Conservation (phyloP, 2,797 vertebrate species). For the Rhabdomys pumilio region DNA sequence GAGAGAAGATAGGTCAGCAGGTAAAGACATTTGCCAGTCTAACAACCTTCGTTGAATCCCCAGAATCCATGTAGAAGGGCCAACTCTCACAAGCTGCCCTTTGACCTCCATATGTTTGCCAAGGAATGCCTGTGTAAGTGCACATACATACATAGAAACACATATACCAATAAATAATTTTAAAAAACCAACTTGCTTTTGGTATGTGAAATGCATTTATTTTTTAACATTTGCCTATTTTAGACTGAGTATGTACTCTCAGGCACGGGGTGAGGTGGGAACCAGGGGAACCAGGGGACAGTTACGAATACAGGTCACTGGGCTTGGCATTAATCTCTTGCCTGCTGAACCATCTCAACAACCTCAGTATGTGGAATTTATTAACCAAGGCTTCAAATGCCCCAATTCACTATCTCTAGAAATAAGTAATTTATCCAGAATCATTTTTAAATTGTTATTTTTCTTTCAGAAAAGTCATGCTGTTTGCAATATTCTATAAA, state of each 20-base stretch:
- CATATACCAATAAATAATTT: background rate
- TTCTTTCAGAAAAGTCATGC: slow-evolving; percentile 52
- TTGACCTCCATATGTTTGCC: background rate
- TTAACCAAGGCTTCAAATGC: slow-evolving; percentile 62
- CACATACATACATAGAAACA: background rate
- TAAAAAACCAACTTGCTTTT: background rate
- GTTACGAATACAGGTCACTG: background rate
- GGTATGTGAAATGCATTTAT: background rate
- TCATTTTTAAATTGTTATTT: background rate
- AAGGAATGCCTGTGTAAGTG: background rate
- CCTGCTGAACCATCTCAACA: background rate
- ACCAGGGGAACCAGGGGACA: background rate
- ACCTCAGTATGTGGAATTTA: slow-evolving; percentile 58
- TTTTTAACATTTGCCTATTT: background rate
- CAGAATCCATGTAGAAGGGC: background rate
- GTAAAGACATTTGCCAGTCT: background rate
- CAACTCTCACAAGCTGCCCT: background rate
- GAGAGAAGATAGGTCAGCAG: background rate
- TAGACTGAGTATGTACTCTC: background rate
- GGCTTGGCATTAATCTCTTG: too few relatives aligned
- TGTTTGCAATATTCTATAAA: slow-evolving; percentile 41
- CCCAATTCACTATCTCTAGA: slow-evolving; percentile 49
- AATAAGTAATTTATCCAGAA: slow-evolving; percentile 62
- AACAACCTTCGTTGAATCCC: background rate
- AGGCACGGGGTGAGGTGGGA: background rate